Base-by-base conservation (phyloP, 1,140 invertebrate genomes). In the Dermatophagoides farinae region DNA sequence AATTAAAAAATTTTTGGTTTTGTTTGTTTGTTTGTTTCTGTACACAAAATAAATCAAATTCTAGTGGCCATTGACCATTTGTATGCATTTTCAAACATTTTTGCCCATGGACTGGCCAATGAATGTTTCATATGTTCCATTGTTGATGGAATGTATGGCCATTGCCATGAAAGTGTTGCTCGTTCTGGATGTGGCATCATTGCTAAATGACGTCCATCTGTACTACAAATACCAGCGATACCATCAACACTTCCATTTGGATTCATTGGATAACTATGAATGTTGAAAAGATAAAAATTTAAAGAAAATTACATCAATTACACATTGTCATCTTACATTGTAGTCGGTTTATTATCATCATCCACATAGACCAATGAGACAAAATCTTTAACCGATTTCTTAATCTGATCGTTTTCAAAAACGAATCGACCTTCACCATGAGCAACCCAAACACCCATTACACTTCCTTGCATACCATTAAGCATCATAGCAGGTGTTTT, bases 151-250 rank as follows among this genome's bases (percentile, higher is more conserved):
- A 79, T 74, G 69, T 82, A 83, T 1, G 88, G 81, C 78, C 86
- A 88, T 72, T 92, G 88, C 83, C 86, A 91, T 62, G 79, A 20
- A 78, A 64, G 83, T 72, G 23, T 82, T 80, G 64, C 85, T 49
- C 93, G 77, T 74, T 98, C 93, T 0, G 93, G 92, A 77, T 98
- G 93, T 14, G 93, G 93, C 93, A 98, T 97, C 77, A 97, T 82
- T 0, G 90, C 92, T 61, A 97, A 75, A 74, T 97, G 91, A 25
- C 91, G 79, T 0, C 92, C 93, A 75, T 96, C 82, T 6, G 67
- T 61, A 0, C 90, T 96, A 67, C 86, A 88, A 51, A 97, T 71
- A 18, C 83, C 90, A 47, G 91, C 91, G 57, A 95, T 78, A 22
- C 86, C 86, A 57, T 77, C 80, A 77, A 74, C 71, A 66, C 84